Percentiles rank a stretch among this genome's conserved stretches.
Conservation (phyloP, 2,888 invertebrate genomes). For the Choreutis nemorana region DNA sequence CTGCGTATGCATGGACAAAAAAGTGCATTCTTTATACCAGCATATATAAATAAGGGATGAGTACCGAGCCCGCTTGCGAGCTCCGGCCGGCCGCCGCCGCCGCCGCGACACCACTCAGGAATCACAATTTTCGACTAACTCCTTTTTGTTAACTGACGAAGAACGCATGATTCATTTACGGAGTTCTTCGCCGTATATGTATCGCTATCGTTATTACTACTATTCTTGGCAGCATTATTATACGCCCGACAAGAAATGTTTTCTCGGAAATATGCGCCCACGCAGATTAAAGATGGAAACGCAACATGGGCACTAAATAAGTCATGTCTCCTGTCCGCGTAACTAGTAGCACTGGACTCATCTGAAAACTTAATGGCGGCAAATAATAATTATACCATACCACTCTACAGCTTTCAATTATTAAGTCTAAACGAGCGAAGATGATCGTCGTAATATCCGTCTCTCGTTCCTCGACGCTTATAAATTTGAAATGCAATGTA, state of each 20-base stretch:
- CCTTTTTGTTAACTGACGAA: conserved; percentile 58
- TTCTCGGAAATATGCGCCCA: conserved; percentile 63
- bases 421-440: conserved; percentile 16
- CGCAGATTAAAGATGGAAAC: conserved; percentile 63
- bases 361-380: conserved; percentile 31
- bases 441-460: conserved; percentile 4
- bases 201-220: conserved; percentile 61
- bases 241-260: conserved; percentile 57
- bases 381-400: too few species aligned
- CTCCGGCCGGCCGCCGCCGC: conserved; percentile 25
- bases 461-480: background rate
- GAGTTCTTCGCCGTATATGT: conserved; percentile 55
- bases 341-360: conserved; percentile 38
- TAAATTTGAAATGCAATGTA: background rate
- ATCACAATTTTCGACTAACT: conserved; percentile 63
- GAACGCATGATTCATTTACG: conserved; percentile 64
- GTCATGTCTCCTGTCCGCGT: conserved; percentile 48
- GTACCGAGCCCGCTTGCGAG: conserved; percentile 33
- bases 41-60: conserved; percentile 66
- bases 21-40: conserved; percentile 57
- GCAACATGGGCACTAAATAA: conserved; percentile 60
- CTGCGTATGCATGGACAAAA: conserved; percentile 45
- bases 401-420: conserved; percentile 21
- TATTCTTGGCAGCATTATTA: conserved; percentile 59
- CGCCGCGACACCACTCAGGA: conserved; percentile 41